Base-by-base conservation (phyloP, 2,113 vertebrate genomes). In the Cricetomys ansorgei region DNA sequence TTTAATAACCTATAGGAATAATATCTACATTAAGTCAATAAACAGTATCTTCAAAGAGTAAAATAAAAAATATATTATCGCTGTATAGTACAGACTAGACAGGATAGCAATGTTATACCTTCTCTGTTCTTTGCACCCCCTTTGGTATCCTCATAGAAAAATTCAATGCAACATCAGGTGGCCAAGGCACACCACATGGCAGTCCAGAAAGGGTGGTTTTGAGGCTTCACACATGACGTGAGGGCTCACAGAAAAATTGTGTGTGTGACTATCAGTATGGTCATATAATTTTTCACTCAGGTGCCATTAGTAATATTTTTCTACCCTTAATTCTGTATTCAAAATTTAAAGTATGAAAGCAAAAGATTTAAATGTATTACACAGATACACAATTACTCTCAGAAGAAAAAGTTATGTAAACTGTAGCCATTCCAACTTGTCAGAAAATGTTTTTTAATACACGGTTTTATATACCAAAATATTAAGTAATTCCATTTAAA, bases 21-120 rank as follows among this genome's bases (percentile, higher is more conserved):
- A 98, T 98, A 98, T 97, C 98, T 98, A 98, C 98, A 98, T 98
- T 98, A 98, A 98, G 98, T 98, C 98, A 98, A 99, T 98, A 98
- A 98, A 98, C 98, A 97, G 98, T 98, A 98, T 98, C 97, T 98
- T 97, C 85, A 91, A 98, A 97, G 96, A 97, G 98, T 98, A 98
- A 98, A 25, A n/a, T n/a, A n/a, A 55, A 79, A 21, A 59, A 79
- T 23, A 17, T 17, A 40, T 3, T 5, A 23, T 37, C 15, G 13
- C 57, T 43, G 57, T 29, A 7, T 43, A 84, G 17, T 43, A 21
- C 43, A 62, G 43, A 25, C 9, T 67, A 75, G 59, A 57, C 12
- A 29, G 10, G 23, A 86, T 9, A 40, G 16, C n/a, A 10, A 5
- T 69, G 12, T 84, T 73, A 34, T 88, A 25, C 31, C 16, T 29